Percentiles rank a stretch among this genome's conserved stretches.
These are phyloP conservation scores for Lucinisca nassula DNA, from an alignment of 2,888 invertebrate genomes.

Conservation along the genomic window DNA sequence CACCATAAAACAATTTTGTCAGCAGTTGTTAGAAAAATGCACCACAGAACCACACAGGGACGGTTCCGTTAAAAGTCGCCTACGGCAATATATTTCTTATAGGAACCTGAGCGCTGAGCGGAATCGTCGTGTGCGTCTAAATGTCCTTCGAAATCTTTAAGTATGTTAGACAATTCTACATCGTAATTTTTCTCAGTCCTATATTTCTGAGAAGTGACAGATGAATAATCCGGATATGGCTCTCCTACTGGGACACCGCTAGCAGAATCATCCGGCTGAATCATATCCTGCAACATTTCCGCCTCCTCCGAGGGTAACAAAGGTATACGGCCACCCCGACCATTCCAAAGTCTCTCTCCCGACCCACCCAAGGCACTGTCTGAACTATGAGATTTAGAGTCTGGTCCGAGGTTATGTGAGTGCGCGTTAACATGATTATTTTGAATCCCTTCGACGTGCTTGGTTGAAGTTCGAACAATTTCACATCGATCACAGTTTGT, in stretches of 20 bases:
- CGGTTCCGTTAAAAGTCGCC: neutral
- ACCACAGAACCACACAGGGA: no score
- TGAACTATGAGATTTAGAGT: constrained; percentile 61
- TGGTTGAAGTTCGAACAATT: neutral
- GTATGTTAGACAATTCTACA: constrained; percentile 52
- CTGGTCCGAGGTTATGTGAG: constrained; percentile 6
- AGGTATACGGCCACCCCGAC: constrained; percentile 20
- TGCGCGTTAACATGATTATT: neutral
- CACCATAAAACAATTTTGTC: no score
- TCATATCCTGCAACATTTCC: constrained; percentile 58
- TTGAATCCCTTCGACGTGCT: neutral
- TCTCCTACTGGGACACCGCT: constrained; percentile 46
- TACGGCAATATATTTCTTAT: neutral
- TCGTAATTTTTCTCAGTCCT: constrained; percentile 44
- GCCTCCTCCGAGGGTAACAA: constrained; percentile 40
- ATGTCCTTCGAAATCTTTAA: constrained; percentile 63
- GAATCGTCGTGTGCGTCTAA: constrained; percentile 23
- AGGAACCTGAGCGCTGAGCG: neutral
- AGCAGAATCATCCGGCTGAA: constrained; percentile 64
- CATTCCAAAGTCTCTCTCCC: constrained; percentile 54
- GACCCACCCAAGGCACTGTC: constrained; percentile 71
- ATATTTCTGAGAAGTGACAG: neutral
- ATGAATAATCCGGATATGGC: constrained; percentile 64
- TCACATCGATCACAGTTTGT: constrained; percentile 64
- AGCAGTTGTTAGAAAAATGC: no score